These are phyloP conservation scores for Aepyceros melampus DNA, from an alignment of 2,113 vertebrate species.

Conservation along the genomic window DNA sequence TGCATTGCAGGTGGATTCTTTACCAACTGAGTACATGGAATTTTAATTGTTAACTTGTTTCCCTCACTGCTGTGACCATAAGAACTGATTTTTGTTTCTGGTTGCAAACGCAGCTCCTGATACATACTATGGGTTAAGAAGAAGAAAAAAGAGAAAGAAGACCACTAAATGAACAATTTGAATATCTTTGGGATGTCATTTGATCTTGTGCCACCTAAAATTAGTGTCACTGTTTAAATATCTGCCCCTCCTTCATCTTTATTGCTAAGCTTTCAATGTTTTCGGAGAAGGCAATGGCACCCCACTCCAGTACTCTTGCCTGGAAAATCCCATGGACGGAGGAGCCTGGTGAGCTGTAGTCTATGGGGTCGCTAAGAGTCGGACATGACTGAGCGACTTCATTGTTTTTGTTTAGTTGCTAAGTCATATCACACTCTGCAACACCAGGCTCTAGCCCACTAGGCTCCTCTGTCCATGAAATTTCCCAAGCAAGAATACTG, in stretches of 20 bases:
- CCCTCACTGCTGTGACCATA: background rate
- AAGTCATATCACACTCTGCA: background rate
- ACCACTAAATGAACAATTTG: background rate
- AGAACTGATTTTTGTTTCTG: background rate
- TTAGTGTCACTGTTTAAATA: background rate
- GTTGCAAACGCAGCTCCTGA: background rate
- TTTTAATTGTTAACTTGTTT: background rate
- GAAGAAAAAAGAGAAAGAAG: background rate
- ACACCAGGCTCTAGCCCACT: background rate
- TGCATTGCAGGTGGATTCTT: background rate
- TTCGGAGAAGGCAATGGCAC: no score
- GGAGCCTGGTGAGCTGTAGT: no score
- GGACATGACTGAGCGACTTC: no score
- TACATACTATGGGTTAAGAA: background rate
- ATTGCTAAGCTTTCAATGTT: background rate
- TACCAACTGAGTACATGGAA: background rate
- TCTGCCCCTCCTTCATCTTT: background rate
- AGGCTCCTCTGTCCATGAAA: background rate
- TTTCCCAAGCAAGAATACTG: background rate
- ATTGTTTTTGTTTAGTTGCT: background rate
- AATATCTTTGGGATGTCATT: background rate
- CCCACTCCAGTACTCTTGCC: no score
- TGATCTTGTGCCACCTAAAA: background rate
- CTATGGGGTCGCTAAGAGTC: no score
- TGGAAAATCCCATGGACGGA: no score